A percentile compares a stretch with the other conserved stretches of the same genome.
phyloP scores from a whole-genome alignment of 1,140 invertebrate genomes.

The Ceratoteleas bidentatus region DNA sequence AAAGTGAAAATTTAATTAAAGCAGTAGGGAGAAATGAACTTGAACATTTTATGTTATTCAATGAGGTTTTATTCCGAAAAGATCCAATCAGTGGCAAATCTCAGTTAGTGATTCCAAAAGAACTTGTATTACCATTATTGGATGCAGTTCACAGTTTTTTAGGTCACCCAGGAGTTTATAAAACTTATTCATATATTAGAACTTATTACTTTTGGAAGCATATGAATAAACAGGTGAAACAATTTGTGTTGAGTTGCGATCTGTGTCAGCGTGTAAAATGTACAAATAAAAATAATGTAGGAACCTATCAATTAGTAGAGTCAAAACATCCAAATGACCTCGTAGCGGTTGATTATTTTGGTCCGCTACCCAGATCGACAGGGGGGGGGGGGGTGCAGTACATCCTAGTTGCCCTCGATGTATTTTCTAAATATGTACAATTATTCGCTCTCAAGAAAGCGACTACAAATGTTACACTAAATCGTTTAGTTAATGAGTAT shows the following conservation, averaged over 20 bases:
- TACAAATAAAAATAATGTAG: slow-evolving; percentile 11
- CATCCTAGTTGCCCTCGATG: slow-evolving; percentile 26
- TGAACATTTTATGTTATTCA: background rate
- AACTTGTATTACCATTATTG: background rate
- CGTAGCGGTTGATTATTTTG: slow-evolving; percentile 30
- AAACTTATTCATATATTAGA: slow-evolving; percentile 30
- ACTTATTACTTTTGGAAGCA: slow-evolving; percentile 23
- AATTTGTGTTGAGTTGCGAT: slow-evolving; percentile 26
- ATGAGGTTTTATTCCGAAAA: slow-evolving; percentile 9
- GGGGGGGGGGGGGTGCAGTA: slow-evolving; percentile 21
- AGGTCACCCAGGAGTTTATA: slow-evolving; percentile 15
- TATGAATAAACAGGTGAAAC: slow-evolving; percentile 28
- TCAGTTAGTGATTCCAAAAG: slow-evolving; percentile 26
- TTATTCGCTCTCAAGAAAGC: slow-evolving; percentile 69
- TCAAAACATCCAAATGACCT: slow-evolving; percentile 25
- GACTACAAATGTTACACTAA: slow-evolving; percentile 47
- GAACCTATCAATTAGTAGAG: slow-evolving; percentile 11
- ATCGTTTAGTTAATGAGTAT: slow-evolving; percentile 57
- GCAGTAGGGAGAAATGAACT: no score
- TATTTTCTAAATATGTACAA: slow-evolving; percentile 67
- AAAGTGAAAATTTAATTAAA: no score
- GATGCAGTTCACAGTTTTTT: slow-evolving; percentile 15
- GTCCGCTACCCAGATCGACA: slow-evolving; percentile 29
- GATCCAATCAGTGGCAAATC: slow-evolving; percentile 6
- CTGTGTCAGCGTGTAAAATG: slow-evolving; percentile 34